phyloP scores from a whole-genome alignment of 2,888 invertebrate genomes.

The Pterostichus niger region DNA sequence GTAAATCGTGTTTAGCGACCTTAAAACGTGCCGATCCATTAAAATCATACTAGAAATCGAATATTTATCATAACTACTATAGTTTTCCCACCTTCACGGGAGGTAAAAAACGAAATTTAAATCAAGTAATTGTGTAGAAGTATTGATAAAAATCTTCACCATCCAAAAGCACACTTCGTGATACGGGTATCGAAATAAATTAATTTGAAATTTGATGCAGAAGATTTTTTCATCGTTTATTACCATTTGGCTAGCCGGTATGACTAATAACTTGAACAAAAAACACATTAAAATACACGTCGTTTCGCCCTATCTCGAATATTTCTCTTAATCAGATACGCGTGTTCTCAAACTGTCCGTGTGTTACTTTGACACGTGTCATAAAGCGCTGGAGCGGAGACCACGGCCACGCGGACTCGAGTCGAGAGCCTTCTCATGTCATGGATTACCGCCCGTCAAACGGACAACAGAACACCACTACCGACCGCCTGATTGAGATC shows the following conservation, averaged over 20 bases:
- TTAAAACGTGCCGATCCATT: too few species aligned
- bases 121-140: background rate
- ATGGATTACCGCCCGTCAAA: constrained; percentile 60
- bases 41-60: too few species aligned
- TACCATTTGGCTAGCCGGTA: constrained; percentile 21
- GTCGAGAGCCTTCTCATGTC: constrained; percentile 59
- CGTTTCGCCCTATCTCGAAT: constrained; percentile 62
- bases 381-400: constrained; percentile 48
- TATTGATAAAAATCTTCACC: constrained; percentile 19
- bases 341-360: constrained; percentile 62
- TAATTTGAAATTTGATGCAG: constrained; percentile 55
- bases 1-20: too few species aligned
- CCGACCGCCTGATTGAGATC: constrained; percentile 54
- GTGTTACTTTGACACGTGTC: constrained; percentile 65
- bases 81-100: too few species aligned
- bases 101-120: too few species aligned
- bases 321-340: constrained; percentile 68
- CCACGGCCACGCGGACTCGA: background rate
- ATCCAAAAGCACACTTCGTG: constrained; percentile 19
- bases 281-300: constrained; percentile 59
- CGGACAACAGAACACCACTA: constrained; percentile 53
- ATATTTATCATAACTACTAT: too few species aligned
- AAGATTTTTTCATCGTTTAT: constrained; percentile 39
- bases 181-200: constrained; percentile 54
- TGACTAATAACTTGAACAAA: constrained; percentile 38